Base-by-base conservation (phyloP, 2,888 invertebrate species). In the Tachina grossa region DNA sequence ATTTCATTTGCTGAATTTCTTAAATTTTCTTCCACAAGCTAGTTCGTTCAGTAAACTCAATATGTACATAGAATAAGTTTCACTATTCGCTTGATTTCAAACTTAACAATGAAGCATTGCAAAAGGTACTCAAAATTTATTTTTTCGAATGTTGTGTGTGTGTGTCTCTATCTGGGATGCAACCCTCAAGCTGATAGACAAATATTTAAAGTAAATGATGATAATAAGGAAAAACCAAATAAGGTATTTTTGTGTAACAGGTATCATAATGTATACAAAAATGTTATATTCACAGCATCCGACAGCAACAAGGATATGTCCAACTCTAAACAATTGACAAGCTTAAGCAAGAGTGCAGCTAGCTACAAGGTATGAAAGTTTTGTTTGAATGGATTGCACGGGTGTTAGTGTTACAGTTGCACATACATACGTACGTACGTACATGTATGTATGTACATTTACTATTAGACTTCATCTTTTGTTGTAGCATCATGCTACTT, bases 311-410 rank as follows among this genome's bases (percentile, higher is more conserved):
- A 59, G 59, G 66, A 78, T 72, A 83, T 57, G 72, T 66, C 59
- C 83, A 78, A 78, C 51, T 39, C 66, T n/a, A 72, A 83, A 72
- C 71, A 65, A 66, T 77, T 31, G 65, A 66, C 72, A 74, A 72
- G 72, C 43, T 77, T 59, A 83, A 72, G 53, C 72, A 39, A 59
- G n/a, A 53, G 43, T 22, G 59, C 51, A 53, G 77, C 83, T 68
- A 53, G 77, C 83, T 68, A 16, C 43, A 66, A 61, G 78, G 72
- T 78, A 78, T 61, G 14, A 65, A 76, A 13, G 39, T 31, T 51
- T 13, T 72, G 39, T 55, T 43, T 55, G 9, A n/a, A 41, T 51
- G 43, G 11, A n/a, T 71, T 57, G 16, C 45, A 16, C 3, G 14
- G 22, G 51, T 53, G 69, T 69, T 49, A 61, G 51, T 53, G 61